phyloP scores from a whole-genome alignment of 2,888 invertebrate genomes.

The Eupithecia pulchellata region DNA sequence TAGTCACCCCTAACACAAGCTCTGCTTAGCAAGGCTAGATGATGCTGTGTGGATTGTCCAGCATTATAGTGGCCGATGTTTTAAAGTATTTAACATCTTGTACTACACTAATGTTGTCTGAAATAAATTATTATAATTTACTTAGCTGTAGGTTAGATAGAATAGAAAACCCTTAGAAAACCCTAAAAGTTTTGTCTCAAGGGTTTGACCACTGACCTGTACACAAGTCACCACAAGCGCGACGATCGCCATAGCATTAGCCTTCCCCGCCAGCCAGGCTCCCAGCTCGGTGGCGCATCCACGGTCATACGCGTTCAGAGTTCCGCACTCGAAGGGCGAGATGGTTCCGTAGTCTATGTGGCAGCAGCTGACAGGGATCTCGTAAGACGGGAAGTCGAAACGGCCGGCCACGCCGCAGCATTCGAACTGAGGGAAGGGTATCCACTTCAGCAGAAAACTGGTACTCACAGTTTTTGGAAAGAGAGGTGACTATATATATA shows the following conservation, averaged over 20 bases:
- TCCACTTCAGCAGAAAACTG: too few relatives aligned
- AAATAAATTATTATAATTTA: too few relatives aligned
- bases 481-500: too few relatives aligned
- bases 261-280: constrained; percentile 71
- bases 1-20: too few relatives aligned
- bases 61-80: too few relatives aligned
- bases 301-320: constrained; percentile 54
- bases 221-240: constrained; percentile 62
- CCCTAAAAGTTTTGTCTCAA: background rate
- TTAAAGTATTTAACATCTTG: too few relatives aligned
- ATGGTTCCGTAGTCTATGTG: constrained; percentile 73
- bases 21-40: too few relatives aligned
- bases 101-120: too few relatives aligned
- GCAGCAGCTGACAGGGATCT: constrained; percentile 88
- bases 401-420: constrained; percentile 87
- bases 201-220: constrained; percentile 56
- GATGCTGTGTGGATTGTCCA: too few relatives aligned
- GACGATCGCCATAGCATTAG: constrained; percentile 61
- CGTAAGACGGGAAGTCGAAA: constrained; percentile 80
- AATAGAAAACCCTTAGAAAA: too few relatives aligned
- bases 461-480: too few relatives aligned
- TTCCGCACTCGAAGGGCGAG: constrained; percentile 73
- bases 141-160: too few relatives aligned
- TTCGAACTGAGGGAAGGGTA: constrained; percentile 79
- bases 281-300: constrained; percentile 86